Percentiles rank a stretch among this genome's conserved stretches.
These are phyloP conservation scores for Alces alces DNA, from an alignment of 2,113 vertebrate species.

Conservation along the genomic window DNA sequence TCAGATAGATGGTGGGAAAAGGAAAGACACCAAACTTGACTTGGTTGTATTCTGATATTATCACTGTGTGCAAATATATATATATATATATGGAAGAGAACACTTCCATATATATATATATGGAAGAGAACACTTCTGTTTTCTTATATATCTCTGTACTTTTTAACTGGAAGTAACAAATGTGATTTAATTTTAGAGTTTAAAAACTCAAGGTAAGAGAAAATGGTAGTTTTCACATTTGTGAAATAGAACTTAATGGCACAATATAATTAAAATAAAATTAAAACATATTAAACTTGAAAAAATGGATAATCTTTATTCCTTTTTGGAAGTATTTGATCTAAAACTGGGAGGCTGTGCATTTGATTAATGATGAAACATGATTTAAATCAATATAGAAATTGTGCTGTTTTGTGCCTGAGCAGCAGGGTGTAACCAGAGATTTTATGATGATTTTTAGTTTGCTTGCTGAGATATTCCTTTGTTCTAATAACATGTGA, in stretches of 20 bases:
- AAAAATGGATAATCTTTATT: neutral
- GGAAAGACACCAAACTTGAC: neutral
- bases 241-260: neutral
- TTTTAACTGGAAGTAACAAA: neutral
- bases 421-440: neutral
- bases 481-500: neutral
- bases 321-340: neutral
- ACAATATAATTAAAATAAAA: neutral
- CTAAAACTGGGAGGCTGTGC: neutral
- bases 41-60: neutral
- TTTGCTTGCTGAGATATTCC: neutral
- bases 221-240: neutral
- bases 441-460: neutral
- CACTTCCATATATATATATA: neutral
- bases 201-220: neutral
- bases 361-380: neutral
- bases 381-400: neutral
- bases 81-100: neutral
- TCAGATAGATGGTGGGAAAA: neutral
- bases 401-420: neutral
- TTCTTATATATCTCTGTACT: neutral
- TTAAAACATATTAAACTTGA: neutral
- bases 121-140: neutral
- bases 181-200: neutral
- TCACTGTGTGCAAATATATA: neutral